A percentile compares a stretch with the other conserved stretches of the same genome.
phyloP scores from a whole-genome alignment of 2,888 invertebrate species.

The Acrobasis consociella region DNA sequence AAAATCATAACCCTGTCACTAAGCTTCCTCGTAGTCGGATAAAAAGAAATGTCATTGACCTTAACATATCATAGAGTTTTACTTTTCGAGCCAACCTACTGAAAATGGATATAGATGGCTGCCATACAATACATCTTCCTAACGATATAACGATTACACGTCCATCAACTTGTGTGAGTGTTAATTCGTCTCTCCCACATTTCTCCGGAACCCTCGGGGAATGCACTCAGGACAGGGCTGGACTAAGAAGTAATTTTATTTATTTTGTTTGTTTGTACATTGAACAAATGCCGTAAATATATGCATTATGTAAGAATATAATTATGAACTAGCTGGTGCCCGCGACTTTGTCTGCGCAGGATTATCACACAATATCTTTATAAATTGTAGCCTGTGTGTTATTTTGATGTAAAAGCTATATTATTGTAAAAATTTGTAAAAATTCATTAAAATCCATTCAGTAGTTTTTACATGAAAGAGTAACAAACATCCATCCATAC shows the following conservation, averaged over 20 bases:
- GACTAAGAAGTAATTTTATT: background rate
- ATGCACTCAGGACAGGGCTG: conserved; percentile 14
- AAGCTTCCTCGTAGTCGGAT: background rate
- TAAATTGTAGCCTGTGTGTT: too few relatives aligned
- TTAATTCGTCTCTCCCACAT: conserved; percentile 16
- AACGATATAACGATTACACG: conserved; percentile 31
- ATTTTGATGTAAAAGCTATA: too few relatives aligned
- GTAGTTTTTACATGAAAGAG: too few relatives aligned
- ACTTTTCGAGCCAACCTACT: background rate
- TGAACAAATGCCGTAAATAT: too few relatives aligned
- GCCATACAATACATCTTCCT: conserved; percentile 1
- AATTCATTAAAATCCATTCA: too few relatives aligned
- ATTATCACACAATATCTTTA: too few relatives aligned
- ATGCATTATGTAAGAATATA: too few relatives aligned
- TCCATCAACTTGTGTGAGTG: conserved; percentile 33
- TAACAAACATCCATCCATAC: too few relatives aligned
- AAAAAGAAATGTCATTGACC: conserved; percentile 4
- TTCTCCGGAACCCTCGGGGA: conserved; percentile 14
- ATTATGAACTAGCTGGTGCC: too few relatives aligned
- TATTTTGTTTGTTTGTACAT: background rate
- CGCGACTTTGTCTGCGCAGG: too few relatives aligned
- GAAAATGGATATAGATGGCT: conserved; percentile 10
- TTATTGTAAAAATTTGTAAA: too few relatives aligned
- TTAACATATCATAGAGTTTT: background rate
- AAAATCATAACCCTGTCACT: too few relatives aligned